These are phyloP conservation scores for Loripinus fragilis DNA, from an alignment of 2,888 invertebrate species.

Conservation along the genomic window DNA sequence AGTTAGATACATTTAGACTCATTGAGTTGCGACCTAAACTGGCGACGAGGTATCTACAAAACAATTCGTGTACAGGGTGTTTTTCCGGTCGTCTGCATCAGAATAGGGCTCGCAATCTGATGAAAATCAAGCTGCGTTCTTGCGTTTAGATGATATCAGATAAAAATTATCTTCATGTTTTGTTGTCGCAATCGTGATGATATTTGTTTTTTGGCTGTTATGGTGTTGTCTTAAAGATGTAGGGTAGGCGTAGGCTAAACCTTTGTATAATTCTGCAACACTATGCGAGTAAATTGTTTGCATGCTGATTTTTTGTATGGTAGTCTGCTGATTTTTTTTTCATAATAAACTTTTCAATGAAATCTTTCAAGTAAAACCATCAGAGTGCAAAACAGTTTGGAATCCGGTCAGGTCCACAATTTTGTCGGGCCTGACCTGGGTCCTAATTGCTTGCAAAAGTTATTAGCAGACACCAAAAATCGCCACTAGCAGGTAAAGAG, in stretches of 20 bases:
- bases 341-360: too few species aligned
- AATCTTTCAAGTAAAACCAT: too few species aligned
- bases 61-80: conserved; percentile 17
- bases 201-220: not conserved
- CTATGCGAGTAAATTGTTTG: too few species aligned
- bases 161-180: conserved; percentile 5
- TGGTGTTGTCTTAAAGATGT: conserved; percentile 7
- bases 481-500: too few species aligned
- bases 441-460: too few species aligned
- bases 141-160: conserved; percentile 14
- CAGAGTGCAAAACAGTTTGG: too few species aligned
- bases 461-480: too few species aligned
- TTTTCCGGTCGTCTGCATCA: conserved; percentile 21
- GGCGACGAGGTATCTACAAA: conserved; percentile 47
- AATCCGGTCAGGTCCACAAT: too few species aligned
- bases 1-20: conserved; percentile 32
- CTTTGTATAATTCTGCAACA: conserved; percentile 6
- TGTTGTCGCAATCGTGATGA: conserved; percentile 1
- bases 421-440: too few species aligned
- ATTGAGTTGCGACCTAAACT: conserved; percentile 44
- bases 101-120: not conserved
- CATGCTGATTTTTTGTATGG: too few species aligned
- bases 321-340: too few species aligned
- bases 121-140: conserved; percentile 14
- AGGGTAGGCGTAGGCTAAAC: not conserved